Conservation (phyloP, 2,797 vertebrate genomes). For the Phalanger gymnotis region DNA sequence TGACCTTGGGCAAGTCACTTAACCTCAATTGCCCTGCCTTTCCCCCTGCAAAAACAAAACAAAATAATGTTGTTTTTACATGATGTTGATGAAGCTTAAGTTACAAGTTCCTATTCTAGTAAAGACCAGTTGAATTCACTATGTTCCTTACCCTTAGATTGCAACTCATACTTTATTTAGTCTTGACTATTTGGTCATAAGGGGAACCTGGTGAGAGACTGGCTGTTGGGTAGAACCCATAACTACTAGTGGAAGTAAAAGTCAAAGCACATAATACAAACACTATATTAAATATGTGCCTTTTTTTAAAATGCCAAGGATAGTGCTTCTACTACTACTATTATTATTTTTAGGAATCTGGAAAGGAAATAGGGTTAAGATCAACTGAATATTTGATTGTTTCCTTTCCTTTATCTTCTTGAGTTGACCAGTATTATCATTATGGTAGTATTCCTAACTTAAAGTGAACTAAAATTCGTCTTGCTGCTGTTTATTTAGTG, state of each 20-base stretch:
- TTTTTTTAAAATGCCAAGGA: conserved; percentile 7
- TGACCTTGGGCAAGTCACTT: no score
- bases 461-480: background rate
- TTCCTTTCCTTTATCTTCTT: conserved; percentile 41
- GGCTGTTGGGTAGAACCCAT: conserved; percentile 1
- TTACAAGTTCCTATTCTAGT: conserved; percentile 6
- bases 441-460: background rate
- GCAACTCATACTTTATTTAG: background rate
- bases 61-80: conserved; percentile 14
- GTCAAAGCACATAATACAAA: background rate
- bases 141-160: background rate
- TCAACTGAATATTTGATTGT: conserved; percentile 38
- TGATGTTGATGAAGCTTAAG: background rate
- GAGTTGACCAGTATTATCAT: background rate
- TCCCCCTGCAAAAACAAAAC: no score
- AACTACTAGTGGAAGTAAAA: conserved; percentile 1
- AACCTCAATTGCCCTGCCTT: no score
- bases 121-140: conserved; percentile 35
- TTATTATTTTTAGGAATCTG: conserved; percentile 26
- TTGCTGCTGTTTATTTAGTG: background rate
- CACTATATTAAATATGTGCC: background rate
- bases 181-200: background rate
- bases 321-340: conserved; percentile 30
- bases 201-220: background rate
- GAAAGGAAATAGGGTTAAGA: conserved; percentile 26